Percentiles rank a stretch among this genome's conserved stretches.
phyloP scores from a whole-genome alignment of 2,888 invertebrate species.

The Ichneumon xanthorius region DNA sequence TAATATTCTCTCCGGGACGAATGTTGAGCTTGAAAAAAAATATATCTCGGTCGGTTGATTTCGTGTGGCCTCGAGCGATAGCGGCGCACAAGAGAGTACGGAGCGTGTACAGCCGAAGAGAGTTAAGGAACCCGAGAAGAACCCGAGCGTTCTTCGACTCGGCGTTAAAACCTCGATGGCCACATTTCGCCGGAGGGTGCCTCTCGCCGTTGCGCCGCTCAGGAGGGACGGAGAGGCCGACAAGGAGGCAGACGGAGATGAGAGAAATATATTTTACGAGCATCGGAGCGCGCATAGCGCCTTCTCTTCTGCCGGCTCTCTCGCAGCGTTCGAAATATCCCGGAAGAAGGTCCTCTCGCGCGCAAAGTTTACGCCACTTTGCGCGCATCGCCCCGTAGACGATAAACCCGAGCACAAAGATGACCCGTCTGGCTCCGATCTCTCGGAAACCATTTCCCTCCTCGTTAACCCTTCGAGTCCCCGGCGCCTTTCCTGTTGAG shows the following conservation, averaged over 20 bases:
- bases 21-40: neutral
- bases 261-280: constrained; percentile 56
- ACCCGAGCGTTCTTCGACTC: constrained; percentile 3
- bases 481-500: too few species aligned
- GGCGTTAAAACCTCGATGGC: constrained; percentile 48
- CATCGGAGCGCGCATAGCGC: constrained; percentile 21
- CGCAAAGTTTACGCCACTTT: constrained; percentile 45
- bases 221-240: neutral
- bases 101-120: neutral
- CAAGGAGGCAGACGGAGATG: neutral
- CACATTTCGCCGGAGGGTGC: constrained; percentile 51
- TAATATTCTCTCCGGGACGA: neutral
- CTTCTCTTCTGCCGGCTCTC: constrained; percentile 13
- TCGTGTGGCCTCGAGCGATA: neutral
- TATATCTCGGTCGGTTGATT: neutral
- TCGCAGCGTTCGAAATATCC: neutral
- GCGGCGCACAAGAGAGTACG: neutral
- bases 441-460: neutral
- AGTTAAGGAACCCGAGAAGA: constrained; percentile 2
- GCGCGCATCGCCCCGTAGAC: constrained; percentile 13
- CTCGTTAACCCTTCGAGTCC: neutral
- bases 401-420: constrained; percentile 29
- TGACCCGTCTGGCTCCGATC: neutral
- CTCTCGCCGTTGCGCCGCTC: neutral
- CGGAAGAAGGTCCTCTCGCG: constrained; percentile 43